Percentiles rank a stretch among this genome's conserved stretches.
phyloP scores from a whole-genome alignment of 2,797 vertebrate species.

The Anableps anableps region DNA sequence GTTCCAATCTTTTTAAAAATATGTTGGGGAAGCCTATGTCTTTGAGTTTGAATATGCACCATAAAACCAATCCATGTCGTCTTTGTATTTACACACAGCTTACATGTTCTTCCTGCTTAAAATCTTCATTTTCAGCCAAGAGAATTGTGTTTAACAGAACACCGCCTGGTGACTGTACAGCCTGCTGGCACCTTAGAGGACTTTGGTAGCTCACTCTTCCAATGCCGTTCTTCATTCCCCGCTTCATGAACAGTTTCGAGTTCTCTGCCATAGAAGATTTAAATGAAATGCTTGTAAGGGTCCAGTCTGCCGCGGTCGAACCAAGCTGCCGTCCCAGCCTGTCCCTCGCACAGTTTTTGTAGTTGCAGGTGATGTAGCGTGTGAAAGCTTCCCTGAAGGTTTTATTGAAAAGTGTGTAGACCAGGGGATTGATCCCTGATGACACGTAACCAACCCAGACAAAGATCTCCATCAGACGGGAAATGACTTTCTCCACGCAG shows the following conservation, averaged over 20 bases:
- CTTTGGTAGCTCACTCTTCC: constrained; percentile 88
- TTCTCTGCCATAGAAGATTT: constrained; percentile 88
- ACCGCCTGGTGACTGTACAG: constrained; percentile 80
- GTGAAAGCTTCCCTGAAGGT: constrained; percentile 94
- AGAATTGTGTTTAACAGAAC: constrained; percentile 87
- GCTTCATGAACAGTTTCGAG: constrained; percentile 91
- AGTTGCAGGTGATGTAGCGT: constrained; percentile 94
- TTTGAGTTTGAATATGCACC: constrained; percentile 15
- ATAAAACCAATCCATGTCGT: constrained; percentile 5
- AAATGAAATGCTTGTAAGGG: constrained; percentile 84
- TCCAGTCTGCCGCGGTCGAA: constrained; percentile 71
- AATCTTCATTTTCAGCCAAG: constrained; percentile 86
- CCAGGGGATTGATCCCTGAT: constrained; percentile 95
- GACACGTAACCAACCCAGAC: constrained; percentile 98
- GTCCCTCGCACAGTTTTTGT: constrained; percentile 59
- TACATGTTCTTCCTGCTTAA: constrained; percentile 88
- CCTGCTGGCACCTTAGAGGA: constrained; percentile 80
- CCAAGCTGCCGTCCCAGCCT: constrained; percentile 58
- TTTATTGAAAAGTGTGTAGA: constrained; percentile 98
- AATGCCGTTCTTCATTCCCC: constrained; percentile 89
- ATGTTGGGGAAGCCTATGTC: background rate
- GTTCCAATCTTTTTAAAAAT: background rate
- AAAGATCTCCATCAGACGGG: constrained; percentile 93
- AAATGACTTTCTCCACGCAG: constrained; percentile 84
- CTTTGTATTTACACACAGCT: constrained; percentile 84